Conservation (phyloP, 2,888 invertebrate genomes). For the Hypolimnas misippus region DNA sequence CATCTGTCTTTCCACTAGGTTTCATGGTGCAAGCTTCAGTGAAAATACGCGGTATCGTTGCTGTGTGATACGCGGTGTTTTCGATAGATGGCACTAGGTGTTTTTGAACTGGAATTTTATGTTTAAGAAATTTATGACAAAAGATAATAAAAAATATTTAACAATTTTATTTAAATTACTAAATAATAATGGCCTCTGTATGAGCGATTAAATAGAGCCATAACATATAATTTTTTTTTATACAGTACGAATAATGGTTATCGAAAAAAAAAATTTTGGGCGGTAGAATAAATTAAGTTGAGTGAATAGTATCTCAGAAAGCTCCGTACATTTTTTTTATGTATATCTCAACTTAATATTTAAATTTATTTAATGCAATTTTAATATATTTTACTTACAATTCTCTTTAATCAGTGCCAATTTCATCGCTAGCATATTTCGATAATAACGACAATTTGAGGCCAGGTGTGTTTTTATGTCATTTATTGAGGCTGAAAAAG, state of each 20-base stretch:
- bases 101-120: constrained; percentile 55
- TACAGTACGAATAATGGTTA: too few species aligned
- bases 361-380: background rate
- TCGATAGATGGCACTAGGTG: constrained; percentile 51
- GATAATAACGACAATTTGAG: constrained; percentile 61
- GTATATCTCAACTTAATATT: too few species aligned
- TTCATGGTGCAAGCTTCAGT: constrained; percentile 64
- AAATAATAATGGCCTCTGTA: too few species aligned
- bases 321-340: too few species aligned
- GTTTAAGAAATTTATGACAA: too few species aligned
- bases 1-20: constrained; percentile 58
- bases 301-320: too few species aligned
- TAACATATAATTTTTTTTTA: too few species aligned
- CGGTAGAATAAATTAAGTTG: too few species aligned
- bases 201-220: too few species aligned
- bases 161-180: too few species aligned
- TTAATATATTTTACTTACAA: constrained; percentile 47
- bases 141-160: too few species aligned
- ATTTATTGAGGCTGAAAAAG: constrained; percentile 44
- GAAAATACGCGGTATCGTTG: constrained; percentile 28
- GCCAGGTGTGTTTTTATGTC: constrained; percentile 51
- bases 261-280: too few species aligned
- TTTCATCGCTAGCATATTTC: constrained; percentile 55
- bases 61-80: constrained; percentile 22
- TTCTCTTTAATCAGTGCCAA: constrained; percentile 57